A percentile compares a stretch with the other conserved stretches of the same genome.
These are phyloP conservation scores for Ericerus pela DNA, from an alignment of 1,140 invertebrate genomes.

Conservation along the genomic window DNA sequence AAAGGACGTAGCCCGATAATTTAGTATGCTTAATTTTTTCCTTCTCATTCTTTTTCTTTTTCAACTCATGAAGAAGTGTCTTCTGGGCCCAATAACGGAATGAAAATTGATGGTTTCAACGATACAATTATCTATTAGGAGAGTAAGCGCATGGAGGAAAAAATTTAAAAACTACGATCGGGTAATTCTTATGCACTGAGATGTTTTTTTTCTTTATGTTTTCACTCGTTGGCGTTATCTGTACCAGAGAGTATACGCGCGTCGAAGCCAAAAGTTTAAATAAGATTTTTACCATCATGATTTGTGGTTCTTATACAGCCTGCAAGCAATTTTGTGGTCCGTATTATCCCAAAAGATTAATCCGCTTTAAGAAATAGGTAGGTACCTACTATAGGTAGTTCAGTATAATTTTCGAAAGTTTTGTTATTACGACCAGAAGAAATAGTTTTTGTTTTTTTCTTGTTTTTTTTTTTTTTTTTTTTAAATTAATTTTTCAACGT, in stretches of 20 bases:
- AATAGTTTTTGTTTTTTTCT: no score
- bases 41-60: background rate
- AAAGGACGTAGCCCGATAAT: background rate
- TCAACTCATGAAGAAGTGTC: conserved; percentile 2
- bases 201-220: no score
- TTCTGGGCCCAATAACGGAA: conserved; percentile 10
- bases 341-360: no score
- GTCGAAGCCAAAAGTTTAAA: background rate
- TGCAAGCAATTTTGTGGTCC: no score
- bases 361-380: no score
- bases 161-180: background rate
- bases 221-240: background rate
- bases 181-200: conserved; percentile 1
- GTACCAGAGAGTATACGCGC: background rate
- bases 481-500: no score
- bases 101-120: conserved; percentile 12
- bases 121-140: background rate
- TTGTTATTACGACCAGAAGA: no score
- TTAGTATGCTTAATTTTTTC: conserved; percentile 8
- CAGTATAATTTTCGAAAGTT: no score
- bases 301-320: conserved; percentile 12
- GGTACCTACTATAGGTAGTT: no score
- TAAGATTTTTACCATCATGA: conserved; percentile 2
- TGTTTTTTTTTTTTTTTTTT: no score
- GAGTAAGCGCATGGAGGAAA: background rate